Evolutionary conservation across 2,888 invertebrate species (phyloP), one percentile per base, ranked within the genome.

Genomic region (Ophion ellenae): DNA sequence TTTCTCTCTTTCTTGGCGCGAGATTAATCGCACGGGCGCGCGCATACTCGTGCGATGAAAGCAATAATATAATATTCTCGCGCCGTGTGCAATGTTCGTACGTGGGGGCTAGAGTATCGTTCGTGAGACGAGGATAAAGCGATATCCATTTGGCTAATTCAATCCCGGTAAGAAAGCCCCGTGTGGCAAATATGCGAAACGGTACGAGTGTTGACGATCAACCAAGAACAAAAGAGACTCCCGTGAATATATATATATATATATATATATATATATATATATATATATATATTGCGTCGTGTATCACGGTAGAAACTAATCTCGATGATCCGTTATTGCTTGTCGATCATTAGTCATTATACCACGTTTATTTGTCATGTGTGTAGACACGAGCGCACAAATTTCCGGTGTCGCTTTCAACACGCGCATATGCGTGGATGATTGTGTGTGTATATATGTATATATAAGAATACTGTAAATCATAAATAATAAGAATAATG

Each of bases 321-420:
- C 83, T 83, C 74, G 47, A 83, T 83, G 69, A 81, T 86, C 86
- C 86, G 86, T 86, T 86, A 86, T 86, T 86, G 69, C 81, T 78
- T 83, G 77, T 83, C 69, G 83, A 83, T 86, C 86, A 83, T 86
- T 86, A 83, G 83, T 81, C 86, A 86, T 81, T 79, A 53, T 28
- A 32, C 28, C 70, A 40, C 73, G 70, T 73, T 63, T 73, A 86
- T 47, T 47, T 47, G 47, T 14, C 47, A 14, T 14, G 47, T 77
- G 80, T 47, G 67, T 71, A 66, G 45, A 81, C 40, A 61, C 24
- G 9, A 2, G 20, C 6, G 9, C 61, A 61, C n/a, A n/a, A 20
- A 9, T 61, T 61, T n/a, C 61, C 20, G 24, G 9, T 20, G 7
- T 61, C 14, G 14, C 47, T 47, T 14, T 47, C 40, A 40, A 40